Base-by-base conservation (phyloP, 2,113 vertebrate species). In the Morphnarchus princeps region DNA sequence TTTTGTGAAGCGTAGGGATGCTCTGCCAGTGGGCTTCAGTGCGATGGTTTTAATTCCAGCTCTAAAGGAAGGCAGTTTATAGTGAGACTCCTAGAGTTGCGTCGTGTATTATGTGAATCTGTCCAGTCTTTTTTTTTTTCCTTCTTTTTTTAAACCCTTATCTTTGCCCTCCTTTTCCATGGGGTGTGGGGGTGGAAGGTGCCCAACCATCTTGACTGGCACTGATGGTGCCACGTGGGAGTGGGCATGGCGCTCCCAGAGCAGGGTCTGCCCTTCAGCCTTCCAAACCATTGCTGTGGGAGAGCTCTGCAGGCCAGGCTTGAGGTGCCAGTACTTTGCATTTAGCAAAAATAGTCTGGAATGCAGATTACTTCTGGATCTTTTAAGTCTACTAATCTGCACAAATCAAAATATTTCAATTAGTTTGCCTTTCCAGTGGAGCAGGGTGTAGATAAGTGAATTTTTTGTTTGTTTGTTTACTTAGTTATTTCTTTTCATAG, bases 31-130 rank as follows among this genome's bases (percentile, higher is more conserved):
- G 16, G 7, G 42, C n/a, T 45, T 66, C 34, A 4, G 0, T 3
- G 24, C n/a, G 1, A 1, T 1, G 31, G 15, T 2, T 63, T 45
- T 4, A 16, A 36, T 28, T 22, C 31, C 55, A 34, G 49, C 5
- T 26, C 36, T 4, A 3, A 42, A 47, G 61, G 32, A 18, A 21
- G 7, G 6, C 28, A 0, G 5, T 31, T 55, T 3, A 1, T 0
- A 22, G 54, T 0, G 4, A 49, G 14, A 2, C 21, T 55, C 1
- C 19, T 18, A 1, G 24, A 42, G 32, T 8, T 13, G 0, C 4
- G 0, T 5, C 1, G 24, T 10, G 21, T 4, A 0, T 32, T 13
- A 11, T 4, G 28, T 5, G n/a, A 13, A 2, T 12, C 21, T 6
- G 12, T 38, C 0, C 1, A 36, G 62, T 18, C 36, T n/a, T 13